Conservation (phyloP, 2,113 vertebrate species). For the Condylura cristata region DNA sequence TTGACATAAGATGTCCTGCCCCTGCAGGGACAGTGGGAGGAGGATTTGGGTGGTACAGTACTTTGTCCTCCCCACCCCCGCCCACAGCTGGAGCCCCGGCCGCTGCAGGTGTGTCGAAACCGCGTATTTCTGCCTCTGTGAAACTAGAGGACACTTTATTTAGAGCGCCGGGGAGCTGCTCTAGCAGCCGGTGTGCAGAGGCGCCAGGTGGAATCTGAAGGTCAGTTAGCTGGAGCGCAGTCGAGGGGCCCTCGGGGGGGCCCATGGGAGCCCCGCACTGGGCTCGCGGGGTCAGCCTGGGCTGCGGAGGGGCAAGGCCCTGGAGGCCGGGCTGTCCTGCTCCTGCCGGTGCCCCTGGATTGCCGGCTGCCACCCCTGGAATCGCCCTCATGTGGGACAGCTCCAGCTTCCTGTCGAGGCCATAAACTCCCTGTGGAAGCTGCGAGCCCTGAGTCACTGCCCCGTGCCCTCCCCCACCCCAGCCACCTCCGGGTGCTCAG, state of each 20-base stretch:
- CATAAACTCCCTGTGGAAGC: not conserved
- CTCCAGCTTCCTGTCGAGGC: not conserved
- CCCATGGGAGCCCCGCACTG: fast-evolving
- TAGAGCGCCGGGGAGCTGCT: not conserved
- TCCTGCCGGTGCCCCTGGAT: not conserved
- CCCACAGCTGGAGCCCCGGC: constrained; percentile 9
- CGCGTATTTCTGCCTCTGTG: constrained; percentile 37
- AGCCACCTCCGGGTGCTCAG: not conserved
- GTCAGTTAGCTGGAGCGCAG: not conserved
- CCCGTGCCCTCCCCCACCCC: fast-evolving
- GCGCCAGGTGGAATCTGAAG: not conserved
- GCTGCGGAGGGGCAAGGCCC: not conserved
- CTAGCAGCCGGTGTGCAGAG: not conserved
- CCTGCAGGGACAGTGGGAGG: not conserved
- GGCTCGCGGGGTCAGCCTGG: not conserved
- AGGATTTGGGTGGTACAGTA: not conserved
- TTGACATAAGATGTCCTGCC: not conserved
- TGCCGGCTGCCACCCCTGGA: not conserved
- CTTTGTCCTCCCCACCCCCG: fast-evolving
- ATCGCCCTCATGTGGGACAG: not conserved
- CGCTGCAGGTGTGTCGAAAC: constrained; percentile 42
- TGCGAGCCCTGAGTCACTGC: fast-evolving
- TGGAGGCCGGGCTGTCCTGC: not conserved
- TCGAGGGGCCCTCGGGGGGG: not conserved
- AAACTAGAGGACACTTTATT: constrained; percentile 55